These are phyloP conservation scores for Mesembrinibis cayennensis DNA, from an alignment of 2,113 vertebrate species.

Conservation along the genomic window DNA sequence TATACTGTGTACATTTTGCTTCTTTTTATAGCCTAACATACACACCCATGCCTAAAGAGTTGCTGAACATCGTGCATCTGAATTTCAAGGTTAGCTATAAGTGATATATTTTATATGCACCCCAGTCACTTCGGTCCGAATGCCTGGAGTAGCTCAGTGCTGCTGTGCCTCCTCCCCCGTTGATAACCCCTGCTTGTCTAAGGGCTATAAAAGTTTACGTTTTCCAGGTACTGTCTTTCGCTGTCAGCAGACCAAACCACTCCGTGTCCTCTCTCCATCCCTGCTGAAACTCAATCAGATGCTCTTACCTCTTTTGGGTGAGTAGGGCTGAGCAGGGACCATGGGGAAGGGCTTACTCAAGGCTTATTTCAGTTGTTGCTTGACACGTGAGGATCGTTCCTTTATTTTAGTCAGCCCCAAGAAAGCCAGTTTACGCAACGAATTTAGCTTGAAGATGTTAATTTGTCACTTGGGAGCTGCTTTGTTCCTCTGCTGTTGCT, in stretches of 20 bases:
- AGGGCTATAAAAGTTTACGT: neutral
- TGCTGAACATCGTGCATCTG: neutral
- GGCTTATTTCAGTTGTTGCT: neutral
- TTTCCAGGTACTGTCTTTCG: neutral
- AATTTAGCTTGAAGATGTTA: neutral
- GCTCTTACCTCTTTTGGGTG: neutral
- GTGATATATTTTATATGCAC: neutral
- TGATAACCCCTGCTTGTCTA: neutral
- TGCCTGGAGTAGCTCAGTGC: neutral
- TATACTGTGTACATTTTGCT: neutral
- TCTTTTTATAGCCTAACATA: neutral
- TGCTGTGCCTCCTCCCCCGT: neutral
- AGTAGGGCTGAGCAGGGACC: neutral
- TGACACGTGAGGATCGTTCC: neutral
- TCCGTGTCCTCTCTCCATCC: neutral
- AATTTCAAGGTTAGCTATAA: neutral
- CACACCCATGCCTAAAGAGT: neutral
- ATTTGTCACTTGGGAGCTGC: neutral
- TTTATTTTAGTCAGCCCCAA: neutral
- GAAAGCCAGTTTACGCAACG: neutral
- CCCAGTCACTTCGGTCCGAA: fast-evolving
- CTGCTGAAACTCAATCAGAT: neutral
- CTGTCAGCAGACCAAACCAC: neutral
- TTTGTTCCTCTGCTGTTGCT: neutral
- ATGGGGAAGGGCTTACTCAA: neutral